phyloP scores from a whole-genome alignment of 2,797 vertebrate genomes.

The Allobates femoralis region DNA sequence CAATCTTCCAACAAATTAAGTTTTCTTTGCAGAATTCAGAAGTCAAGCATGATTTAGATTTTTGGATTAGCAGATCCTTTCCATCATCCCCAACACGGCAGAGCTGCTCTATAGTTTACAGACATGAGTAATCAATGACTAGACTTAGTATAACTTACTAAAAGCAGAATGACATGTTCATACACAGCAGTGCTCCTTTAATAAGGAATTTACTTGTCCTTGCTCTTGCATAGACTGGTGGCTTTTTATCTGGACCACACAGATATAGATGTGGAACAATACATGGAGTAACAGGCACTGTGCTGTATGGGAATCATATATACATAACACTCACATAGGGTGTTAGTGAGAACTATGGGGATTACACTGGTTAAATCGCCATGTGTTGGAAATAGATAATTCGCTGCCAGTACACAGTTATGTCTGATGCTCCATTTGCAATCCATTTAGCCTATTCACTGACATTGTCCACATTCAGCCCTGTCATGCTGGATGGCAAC shows the following conservation, averaged over 20 bases:
- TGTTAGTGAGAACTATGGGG: constrained; percentile 24
- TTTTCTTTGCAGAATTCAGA: not conserved
- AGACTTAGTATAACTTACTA: not conserved
- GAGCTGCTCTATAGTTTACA: not conserved
- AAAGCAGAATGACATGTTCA: not conserved
- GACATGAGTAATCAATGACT: not conserved
- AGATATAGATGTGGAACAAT: constrained; percentile 13
- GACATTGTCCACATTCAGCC: not conserved
- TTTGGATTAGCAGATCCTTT: not conserved
- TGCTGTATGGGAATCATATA: not conserved
- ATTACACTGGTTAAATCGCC: constrained; percentile 42
- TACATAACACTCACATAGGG: constrained; percentile 1
- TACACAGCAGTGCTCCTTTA: not conserved
- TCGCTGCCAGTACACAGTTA: constrained; percentile 7
- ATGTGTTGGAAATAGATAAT: constrained; percentile 49
- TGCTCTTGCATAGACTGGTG: not conserved
- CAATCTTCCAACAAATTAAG: constrained; percentile 25
- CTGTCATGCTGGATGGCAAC: not conserved
- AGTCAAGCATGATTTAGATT: constrained; percentile 3
- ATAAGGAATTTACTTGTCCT: not conserved
- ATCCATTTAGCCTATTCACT: not conserved
- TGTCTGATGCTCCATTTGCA: not conserved
- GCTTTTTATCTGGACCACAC: constrained; percentile 42
- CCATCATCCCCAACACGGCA: not conserved
- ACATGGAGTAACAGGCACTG: constrained; percentile 5